Evolutionary conservation across 2,888 invertebrate species (phyloP), one percentile per base, ranked within the genome.

Genomic region (Trachelus iudaicus): DNA sequence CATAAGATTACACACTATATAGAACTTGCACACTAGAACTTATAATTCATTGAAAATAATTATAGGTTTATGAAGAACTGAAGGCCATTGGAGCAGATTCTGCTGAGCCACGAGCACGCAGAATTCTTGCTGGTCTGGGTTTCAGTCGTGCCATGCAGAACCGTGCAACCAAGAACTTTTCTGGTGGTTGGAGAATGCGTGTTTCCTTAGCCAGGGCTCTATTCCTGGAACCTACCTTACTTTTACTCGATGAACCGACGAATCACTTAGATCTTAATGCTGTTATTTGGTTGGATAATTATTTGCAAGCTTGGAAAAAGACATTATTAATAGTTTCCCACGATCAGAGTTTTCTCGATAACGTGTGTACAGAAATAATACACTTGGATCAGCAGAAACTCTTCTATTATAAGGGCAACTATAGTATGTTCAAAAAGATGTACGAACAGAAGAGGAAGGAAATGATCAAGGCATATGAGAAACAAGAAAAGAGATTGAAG

Each of bases 241-340:
- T 99, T 35, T 93, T 99, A 91, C 95, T 99, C 56, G 99, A 99
- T 92, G 99, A 99, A 94, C 99, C 99, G 83, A 99, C 99, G 0
- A 99, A 99, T 93, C 99, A 99, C 92, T 95, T 99, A 87, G 99
- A 99, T 94, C 94, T 99, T 79, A 99, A 99, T 90, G 99, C 99
- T 83, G 99, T 99, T 75, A 99, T 99, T 94, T 99, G 99, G 99
- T 94, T 99, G 78, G 99, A 99, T 91, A 99, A 99, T 91, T 99
- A 99, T 91, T 93, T 99, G 34, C 99, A 99, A 93, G 95, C 95
- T 3, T 99, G 99, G 99, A 99, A 99, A 92, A 99, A 99, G 91
- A 99, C 99, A 0, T 93, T 99, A 4, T 92, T 99, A 40, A 97
- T 99, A 79, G 99, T 99, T 15, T 99, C 99, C 87, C 99, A 99